Evolutionary conservation across 35 echinoderm and acorn worm species (phyloP), one percentile per base, ranked within the genome.

Genomic region (Lytechinus pictus): DNA sequence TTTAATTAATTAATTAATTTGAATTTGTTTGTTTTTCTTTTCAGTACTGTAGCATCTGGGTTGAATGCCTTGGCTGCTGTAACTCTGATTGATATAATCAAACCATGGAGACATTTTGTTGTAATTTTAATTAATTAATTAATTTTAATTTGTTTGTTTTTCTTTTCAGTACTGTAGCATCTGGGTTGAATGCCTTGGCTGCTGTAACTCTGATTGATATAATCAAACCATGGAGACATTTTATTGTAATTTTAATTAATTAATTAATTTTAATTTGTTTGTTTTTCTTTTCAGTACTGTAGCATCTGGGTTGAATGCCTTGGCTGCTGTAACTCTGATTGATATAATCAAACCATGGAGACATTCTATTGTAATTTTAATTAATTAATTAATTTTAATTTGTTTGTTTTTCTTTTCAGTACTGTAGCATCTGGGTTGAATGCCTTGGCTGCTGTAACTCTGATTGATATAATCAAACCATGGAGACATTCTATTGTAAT

Each of bases 351-450:
- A 97, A 58, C 94, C 96, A 93, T 95, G 55, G 29, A 27, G 98
- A 91, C 53, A 57, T 6, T 54, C 28, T 52, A 91, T n/a, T n/a
- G n/a, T n/a, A n/a, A n/a, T n/a, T n/a, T n/a, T n/a, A n/a, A n/a
- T n/a, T n/a, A n/a, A n/a, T n/a, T 16, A 16, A 60, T 60, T 10
- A 79, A 3, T 6, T 19, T 79, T 7, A 16, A 79, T 86, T 21
- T 54, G 19, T 54, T 86, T 9, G 28, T 5, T 86, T 95, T 53
- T 57, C 51, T 94, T 54, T 95, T 24, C 96, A 99, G 98, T 86
- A 99, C 98, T 55, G 95, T 97, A 52, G 96, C 97, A 61, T 99
- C 98, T 27, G 98, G 98, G n/a, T 61, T 99, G 21, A 99, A 99
- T 54, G 95, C 98, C 28, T 55, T 99, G 14, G 97, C 98, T 54